These are phyloP conservation scores for Gymnoscopelus microlampas DNA, from an alignment of 2,797 vertebrate genomes.

Conservation along the genomic window DNA sequence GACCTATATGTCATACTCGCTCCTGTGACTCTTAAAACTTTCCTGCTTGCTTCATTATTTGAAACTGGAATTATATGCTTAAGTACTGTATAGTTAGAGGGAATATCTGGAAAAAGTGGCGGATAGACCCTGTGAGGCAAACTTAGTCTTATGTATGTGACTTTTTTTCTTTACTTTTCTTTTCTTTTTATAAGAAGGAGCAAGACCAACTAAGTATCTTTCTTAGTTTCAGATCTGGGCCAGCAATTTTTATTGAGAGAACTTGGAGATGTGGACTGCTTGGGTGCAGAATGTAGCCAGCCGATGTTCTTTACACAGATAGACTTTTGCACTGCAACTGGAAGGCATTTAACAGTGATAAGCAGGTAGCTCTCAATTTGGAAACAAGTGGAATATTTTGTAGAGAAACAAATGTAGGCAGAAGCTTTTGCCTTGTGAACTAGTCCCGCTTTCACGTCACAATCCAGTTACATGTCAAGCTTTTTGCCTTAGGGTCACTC, in stretches of 20 bases:
- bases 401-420: slow-evolving; percentile 15
- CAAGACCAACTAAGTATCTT: slow-evolving; percentile 11
- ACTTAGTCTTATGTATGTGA: slow-evolving; percentile 24
- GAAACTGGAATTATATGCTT: slow-evolving; percentile 60
- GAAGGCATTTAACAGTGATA: slow-evolving; percentile 29
- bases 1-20: slow-evolving; percentile 47
- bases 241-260: slow-evolving; percentile 17
- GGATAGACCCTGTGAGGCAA: slow-evolving; percentile 24
- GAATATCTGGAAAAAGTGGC: slow-evolving; percentile 16
- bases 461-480: slow-evolving; percentile 46
- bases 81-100: slow-evolving; percentile 34
- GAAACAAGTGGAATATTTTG: slow-evolving; percentile 26
- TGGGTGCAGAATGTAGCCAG: slow-evolving; percentile 23
- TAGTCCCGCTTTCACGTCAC: slow-evolving; percentile 54
- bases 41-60: slow-evolving; percentile 47
- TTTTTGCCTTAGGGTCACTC: slow-evolving; percentile 52
- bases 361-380: slow-evolving; percentile 36
- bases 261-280: slow-evolving; percentile 14
- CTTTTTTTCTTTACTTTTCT: neutral
- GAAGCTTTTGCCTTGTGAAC: slow-evolving; percentile 60
- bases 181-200: neutral
- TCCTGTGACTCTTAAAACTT: slow-evolving; percentile 39
- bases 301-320: slow-evolving; percentile 42
- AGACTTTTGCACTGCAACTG: slow-evolving; percentile 51
- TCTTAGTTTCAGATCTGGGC: slow-evolving; percentile 8